Conservation (phyloP, 2,797 vertebrate genomes). For the Gymnocypris eckloni region DNA sequence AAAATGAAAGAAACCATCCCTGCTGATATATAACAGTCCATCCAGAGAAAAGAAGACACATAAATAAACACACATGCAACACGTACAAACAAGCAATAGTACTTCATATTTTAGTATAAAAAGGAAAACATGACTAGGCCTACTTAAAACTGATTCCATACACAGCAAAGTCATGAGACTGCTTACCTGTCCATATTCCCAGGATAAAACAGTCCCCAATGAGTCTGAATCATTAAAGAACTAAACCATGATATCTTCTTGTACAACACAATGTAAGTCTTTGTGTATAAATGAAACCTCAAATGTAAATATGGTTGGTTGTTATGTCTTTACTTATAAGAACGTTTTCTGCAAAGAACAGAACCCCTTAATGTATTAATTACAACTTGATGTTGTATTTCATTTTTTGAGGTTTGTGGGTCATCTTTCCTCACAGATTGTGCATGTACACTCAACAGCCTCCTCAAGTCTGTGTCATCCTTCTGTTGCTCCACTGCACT, state of each 20-base stretch:
- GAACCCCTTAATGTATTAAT: constrained; percentile 35
- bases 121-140: constrained; percentile 23
- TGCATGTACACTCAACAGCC: constrained; percentile 51
- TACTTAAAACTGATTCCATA: constrained; percentile 24
- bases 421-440: constrained; percentile 61
- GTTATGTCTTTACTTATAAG: not conserved
- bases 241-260: not conserved
- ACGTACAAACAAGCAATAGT: constrained; percentile 73
- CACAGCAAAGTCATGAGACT: not conserved
- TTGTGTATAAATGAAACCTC: constrained; percentile 6
- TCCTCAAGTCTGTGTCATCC: constrained; percentile 52
- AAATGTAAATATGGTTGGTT: constrained; percentile 22
- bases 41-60: constrained; percentile 50
- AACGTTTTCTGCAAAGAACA: constrained; percentile 10
- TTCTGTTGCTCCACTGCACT: constrained; percentile 53
- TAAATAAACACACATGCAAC: constrained; percentile 76
- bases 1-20: constrained; percentile 50
- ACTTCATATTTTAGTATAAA: constrained; percentile 68
- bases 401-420: constrained; percentile 53
- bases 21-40: constrained; percentile 51
- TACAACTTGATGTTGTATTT: constrained; percentile 57
- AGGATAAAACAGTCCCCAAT: constrained; percentile 3
- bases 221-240: not conserved
- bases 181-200: constrained; percentile 1
- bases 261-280: constrained; percentile 20